Evolutionary conservation across 2,113 vertebrate genomes (phyloP), one percentile per base, ranked within the genome.

Genomic region (Halichoerus grypus): DNA sequence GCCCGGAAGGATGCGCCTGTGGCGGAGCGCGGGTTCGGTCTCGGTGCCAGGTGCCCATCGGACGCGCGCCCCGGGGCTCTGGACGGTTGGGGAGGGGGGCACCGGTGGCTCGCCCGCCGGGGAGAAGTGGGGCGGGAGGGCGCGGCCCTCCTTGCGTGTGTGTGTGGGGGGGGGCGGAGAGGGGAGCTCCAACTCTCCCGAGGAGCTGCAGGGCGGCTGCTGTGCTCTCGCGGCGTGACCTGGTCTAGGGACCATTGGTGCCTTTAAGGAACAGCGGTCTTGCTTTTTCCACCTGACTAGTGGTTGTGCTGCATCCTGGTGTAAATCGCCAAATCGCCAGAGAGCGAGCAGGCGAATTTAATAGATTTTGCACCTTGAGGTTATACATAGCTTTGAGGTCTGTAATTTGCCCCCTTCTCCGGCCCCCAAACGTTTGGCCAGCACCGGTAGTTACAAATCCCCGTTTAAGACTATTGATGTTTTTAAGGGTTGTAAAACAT

Each of bases 391-490:
- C 57, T 92, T 94, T 24, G 46, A 82, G 79, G 79, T n/a, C 69
- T 69, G 51, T 88, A 77, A 80, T 79, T 91, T 91, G n/a, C 31
- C 36, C 22, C 49, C 12, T n/a, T 14, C 33, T 16, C 42, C 21
- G 5, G 3, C 18, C 26, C 71, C n/a, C 10, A 33, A 22, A 46
- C 55, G 85, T 86, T 95, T 89, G 67, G 59, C 79, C 59, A 82
- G 86, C 74, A 28, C 65, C 82, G 28, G 61, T 95, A 51, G 49
- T 93, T 92, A 63, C n/a, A 84, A 36, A 63, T 88, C 96, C 28
- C 33, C 26, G 3, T 46, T 80, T 88, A 74, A 94, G 51, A 81
- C 46, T 92, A 5, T 46, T 83, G 46, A 28, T 93, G 31, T 91
- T 90, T 76, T 72, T 61, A 12, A 53, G 92, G 28, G 26, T 94